These are phyloP conservation scores for Propithecus deckenii DNA, from an alignment of 2,797 vertebrate genomes.

Conservation along the genomic window DNA sequence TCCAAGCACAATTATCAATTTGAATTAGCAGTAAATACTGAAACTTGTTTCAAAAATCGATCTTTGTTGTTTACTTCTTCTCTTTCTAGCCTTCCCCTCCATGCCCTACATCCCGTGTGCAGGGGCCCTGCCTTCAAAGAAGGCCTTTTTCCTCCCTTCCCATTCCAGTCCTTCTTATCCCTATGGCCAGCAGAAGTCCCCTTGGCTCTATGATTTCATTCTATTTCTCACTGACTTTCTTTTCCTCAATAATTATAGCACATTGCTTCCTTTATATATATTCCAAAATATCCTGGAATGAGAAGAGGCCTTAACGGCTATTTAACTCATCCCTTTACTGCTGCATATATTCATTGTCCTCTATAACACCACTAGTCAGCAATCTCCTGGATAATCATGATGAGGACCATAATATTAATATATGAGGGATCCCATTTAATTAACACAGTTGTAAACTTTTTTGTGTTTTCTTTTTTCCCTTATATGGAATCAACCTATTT, in stretches of 20 bases:
- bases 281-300: background rate
- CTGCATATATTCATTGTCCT: background rate
- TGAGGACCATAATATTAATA: background rate
- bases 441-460: background rate
- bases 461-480: background rate
- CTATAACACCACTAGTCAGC: background rate
- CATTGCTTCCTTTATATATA: background rate
- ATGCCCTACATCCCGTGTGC: accelerated
- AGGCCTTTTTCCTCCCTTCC: accelerated
- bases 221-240: background rate
- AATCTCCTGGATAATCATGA: background rate
- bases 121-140: background rate
- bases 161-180: background rate
- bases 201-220: background rate
- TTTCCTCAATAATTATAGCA: background rate
- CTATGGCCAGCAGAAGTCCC: background rate
- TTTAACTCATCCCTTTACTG: background rate
- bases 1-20: background rate
- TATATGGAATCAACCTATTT: background rate
- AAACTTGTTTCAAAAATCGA: background rate
- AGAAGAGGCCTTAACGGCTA: background rate
- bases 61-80: background rate
- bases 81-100: background rate
- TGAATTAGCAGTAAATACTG: background rate
- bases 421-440: background rate